phyloP scores from a whole-genome alignment of 2,797 vertebrate genomes.

The Sebastiscus albofasciatus region DNA sequence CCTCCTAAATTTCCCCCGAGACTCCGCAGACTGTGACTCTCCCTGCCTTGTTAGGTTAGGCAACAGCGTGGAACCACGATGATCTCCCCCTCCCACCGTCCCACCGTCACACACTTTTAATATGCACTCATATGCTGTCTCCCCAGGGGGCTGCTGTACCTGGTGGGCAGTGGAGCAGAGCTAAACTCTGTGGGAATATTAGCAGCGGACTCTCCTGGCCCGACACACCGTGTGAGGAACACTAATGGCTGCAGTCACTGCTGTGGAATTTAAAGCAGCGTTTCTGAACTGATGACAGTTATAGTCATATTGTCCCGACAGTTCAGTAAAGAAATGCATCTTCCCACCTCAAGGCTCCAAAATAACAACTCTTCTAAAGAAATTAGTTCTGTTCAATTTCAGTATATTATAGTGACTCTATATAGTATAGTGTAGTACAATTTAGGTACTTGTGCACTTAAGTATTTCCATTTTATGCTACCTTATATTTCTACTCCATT shows the following conservation, averaged over 20 bases:
- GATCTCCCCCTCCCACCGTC: conserved; percentile 1
- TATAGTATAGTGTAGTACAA: neutral
- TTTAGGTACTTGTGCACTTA: no score
- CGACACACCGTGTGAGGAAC: conserved; percentile 1
- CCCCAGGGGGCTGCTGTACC: conserved; percentile 11
- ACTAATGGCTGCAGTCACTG: neutral
- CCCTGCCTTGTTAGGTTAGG: conserved; percentile 51
- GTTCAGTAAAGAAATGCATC: neutral
- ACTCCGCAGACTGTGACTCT: conserved; percentile 33
- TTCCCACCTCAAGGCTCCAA: neutral
- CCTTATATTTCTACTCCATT: neutral
- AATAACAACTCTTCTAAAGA: neutral
- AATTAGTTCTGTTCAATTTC: neutral
- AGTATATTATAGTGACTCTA: neutral
- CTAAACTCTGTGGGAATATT: conserved; percentile 24
- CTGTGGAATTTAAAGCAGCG: conserved; percentile 10
- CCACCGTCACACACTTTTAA: conserved; percentile 20
- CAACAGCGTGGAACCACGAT: conserved; percentile 40
- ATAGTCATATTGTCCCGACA: neutral
- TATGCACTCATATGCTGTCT: conserved; percentile 2
- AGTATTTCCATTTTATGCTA: no score
- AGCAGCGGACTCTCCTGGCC: neutral
- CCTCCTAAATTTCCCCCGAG: conserved; percentile 60
- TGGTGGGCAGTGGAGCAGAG: conserved; percentile 32
- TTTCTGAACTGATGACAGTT: neutral